Evolutionary conservation across 1,140 invertebrate species (phyloP).

Genomic region (Trissolcus basalis): DNA sequence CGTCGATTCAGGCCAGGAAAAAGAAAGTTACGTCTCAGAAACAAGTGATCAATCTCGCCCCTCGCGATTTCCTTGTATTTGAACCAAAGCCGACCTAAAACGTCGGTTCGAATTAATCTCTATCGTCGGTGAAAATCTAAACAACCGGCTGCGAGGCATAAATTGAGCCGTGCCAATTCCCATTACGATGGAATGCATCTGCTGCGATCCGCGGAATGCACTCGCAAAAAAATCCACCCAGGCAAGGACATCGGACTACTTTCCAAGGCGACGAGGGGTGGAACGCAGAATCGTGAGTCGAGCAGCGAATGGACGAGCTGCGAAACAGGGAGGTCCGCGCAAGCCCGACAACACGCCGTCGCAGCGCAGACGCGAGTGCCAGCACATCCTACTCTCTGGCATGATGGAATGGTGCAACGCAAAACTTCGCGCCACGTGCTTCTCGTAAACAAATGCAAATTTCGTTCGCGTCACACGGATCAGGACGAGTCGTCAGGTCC

Average conservation of each 20-base stretch:
- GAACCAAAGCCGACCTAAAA: constrained; percentile 31
- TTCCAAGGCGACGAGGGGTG: constrained; percentile 47
- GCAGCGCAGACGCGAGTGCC: constrained; percentile 47
- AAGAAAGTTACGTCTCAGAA: constrained; percentile 14
- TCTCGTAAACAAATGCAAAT: constrained; percentile 65
- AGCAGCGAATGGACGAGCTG: constrained; percentile 38
- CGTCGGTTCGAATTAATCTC: constrained; percentile 26
- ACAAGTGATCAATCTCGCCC: background rate
- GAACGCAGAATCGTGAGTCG: constrained; percentile 37
- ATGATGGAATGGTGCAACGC: constrained; percentile 35
- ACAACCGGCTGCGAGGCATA: constrained; percentile 24
- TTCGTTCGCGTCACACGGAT: constrained; percentile 20
- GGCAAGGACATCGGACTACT: constrained; percentile 50
- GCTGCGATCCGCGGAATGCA: constrained; percentile 17
- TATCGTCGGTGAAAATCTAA: constrained; percentile 45
- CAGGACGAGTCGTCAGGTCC: constrained; percentile 5
- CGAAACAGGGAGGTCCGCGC: constrained; percentile 38
- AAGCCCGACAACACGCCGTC: background rate
- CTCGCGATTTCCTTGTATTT: constrained; percentile 11
- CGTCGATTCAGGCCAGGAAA: constrained; percentile 12
- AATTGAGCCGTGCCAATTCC: background rate
- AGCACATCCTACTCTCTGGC: constrained; percentile 48
- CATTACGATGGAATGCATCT: constrained; percentile 20
- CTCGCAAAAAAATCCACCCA: constrained; percentile 16
- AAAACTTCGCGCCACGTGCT: constrained; percentile 62